Evolutionary conservation across 2,888 invertebrate species (phyloP), one percentile per base, ranked within the genome.

Genomic region (Andrena haemorrhoa): DNA sequence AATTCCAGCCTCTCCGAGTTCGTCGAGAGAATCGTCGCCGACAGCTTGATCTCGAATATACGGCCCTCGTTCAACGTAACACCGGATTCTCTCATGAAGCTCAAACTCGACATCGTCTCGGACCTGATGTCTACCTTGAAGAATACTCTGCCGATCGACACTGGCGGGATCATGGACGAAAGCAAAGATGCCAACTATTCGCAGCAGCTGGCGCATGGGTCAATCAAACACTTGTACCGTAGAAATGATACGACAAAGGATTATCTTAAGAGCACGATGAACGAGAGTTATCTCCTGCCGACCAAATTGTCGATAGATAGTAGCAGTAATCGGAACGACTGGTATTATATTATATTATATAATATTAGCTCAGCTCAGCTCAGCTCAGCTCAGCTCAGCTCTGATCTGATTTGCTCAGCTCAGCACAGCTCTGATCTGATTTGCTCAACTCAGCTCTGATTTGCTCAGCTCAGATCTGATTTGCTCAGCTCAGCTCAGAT

Each of bases 81-180:
- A 1, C 72, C 83, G 6, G 71, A 79, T 1, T 83, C 82, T 0
- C 47, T 91, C 4, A 88, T 89, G 26, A 89, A 87, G 64, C 88
- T 92, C 0, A 87, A 89, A 16, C 76, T 88, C 12, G 87, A 89
- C 75, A 84, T 93, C 35, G 84, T 89, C 1, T 75, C 88, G 7
- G 92, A 93, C 56, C 73, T 92, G 26, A 91, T 90, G 16, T 84
- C 86, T 23, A 75, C 85, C 6, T 73, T 93, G 12, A 89, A 80
- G 47, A 88, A 90, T 29, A 75, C 87, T 16, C 80, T 90, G 51
- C 82, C 75, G n/a, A 58, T 73, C 16, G 81, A 66, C 23, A 3
- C 4, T 41, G 41, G 41, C 41, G 41, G 16, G 61, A 56, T 2
- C 4, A 64, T 35, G 26, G 56, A 72, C 0, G 76, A 69, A 7